Evolutionary conservation across 1,140 invertebrate genomes (phyloP).

Genomic region (Trachymyrmex cornetzi): DNA sequence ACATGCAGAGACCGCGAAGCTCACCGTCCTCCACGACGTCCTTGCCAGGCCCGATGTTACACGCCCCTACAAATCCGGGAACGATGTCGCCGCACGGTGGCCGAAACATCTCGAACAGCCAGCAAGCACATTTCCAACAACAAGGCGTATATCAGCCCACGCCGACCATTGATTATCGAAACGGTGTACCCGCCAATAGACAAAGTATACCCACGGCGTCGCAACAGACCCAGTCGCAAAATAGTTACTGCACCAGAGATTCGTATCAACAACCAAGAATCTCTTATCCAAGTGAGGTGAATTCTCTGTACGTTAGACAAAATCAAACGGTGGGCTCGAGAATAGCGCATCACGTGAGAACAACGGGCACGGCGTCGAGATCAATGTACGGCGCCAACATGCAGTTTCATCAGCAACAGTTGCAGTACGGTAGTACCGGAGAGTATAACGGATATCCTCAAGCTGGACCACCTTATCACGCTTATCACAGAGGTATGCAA

Average conservation of each 20-base stretch:
- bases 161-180: constrained; percentile 82
- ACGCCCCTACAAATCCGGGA: constrained; percentile 73
- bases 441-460: constrained; percentile 85
- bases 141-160: constrained; percentile 81
- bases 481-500: constrained; percentile 82
- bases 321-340: constrained; percentile 73
- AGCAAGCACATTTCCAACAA: constrained; percentile 80
- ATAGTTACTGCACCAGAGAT: constrained; percentile 81
- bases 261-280: constrained; percentile 80
- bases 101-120: constrained; percentile 72
- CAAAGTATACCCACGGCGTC: constrained; percentile 75
- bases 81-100: constrained; percentile 80
- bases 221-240: constrained; percentile 81
- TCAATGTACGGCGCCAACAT: constrained; percentile 82
- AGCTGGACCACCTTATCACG: constrained; percentile 79
- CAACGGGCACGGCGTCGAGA: constrained; percentile 70
- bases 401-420: constrained; percentile 82
- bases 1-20: constrained; percentile 85
- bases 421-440: constrained; percentile 78
- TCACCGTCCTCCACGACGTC: constrained; percentile 84
- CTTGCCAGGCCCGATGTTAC: constrained; percentile 76
- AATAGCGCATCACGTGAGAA: constrained; percentile 76
- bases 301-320: constrained; percentile 87
- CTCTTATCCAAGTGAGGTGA: constrained; percentile 82
- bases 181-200: constrained; percentile 80